Conservation (phyloP, 2,113 vertebrate genomes). For the Chiloscyllium plagiosum region DNA sequence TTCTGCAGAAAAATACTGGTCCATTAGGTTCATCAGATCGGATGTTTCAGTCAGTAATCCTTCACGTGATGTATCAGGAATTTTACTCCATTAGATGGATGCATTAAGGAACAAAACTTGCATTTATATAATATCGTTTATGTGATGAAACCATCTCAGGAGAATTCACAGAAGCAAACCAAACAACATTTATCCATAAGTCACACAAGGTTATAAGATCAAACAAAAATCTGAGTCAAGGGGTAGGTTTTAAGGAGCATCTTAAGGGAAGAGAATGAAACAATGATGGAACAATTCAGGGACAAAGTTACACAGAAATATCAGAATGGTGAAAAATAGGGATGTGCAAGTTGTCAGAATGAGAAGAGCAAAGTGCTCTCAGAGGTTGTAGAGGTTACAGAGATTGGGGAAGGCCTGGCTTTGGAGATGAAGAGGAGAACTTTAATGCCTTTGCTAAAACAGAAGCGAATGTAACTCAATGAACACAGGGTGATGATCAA, state of each 20-base stretch:
- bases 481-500: background rate
- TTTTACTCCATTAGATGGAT: background rate
- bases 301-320: background rate
- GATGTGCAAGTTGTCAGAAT: background rate
- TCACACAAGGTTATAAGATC: background rate
- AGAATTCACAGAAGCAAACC: background rate
- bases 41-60: background rate
- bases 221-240: background rate
- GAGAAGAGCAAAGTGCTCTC: background rate
- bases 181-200: background rate
- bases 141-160: background rate
- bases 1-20: background rate
- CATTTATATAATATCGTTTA: background rate
- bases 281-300: background rate
- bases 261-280: background rate
- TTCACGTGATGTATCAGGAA: background rate
- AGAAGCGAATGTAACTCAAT: background rate
- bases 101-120: background rate
- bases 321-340: background rate
- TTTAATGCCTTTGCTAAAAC: background rate
- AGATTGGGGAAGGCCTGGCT: background rate
- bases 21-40: background rate
- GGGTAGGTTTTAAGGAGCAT: background rate
- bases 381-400: background rate
- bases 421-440: background rate